Evolutionary conservation across 1,140 invertebrate species (phyloP), one percentile per base, ranked within the genome.

Genomic region (Fopius arisanus): DNA sequence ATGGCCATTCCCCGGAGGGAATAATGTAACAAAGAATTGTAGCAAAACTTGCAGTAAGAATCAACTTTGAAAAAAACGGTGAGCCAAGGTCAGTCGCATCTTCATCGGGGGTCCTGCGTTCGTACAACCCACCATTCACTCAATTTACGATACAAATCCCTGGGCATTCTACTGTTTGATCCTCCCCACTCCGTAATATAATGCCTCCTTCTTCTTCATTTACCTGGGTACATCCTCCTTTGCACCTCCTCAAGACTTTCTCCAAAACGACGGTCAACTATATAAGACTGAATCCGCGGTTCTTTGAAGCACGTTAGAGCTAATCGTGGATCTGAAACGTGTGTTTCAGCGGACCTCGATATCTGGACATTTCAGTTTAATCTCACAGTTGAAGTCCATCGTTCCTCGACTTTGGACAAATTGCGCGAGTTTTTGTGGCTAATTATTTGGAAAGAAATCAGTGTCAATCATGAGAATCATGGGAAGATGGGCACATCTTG

Each of bases 301-400:
- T 83, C 79, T 86, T 87, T 85, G 82, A 85, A 83, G 78, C 83
- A 86, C 78, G 86, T 87, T 87, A 87, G 86, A 87, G 83, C 80
- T 83, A 86, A 84, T 85, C 82, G 82, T 77, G 82, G 79, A 80
- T 40, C 51, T 66, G 67, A 31, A 70, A 51, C 62, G 69, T 43
- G 67, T 54, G 59, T 62, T 14, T 26, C 54, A 73, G 68, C 54
- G 66, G 16, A 37, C 23, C 31, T 26, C 16, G 37, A 40, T 14
- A 71, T 12, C 54, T 41, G 28, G 28, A 29, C 16, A 26, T 26
- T 74, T 70, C 19, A 51, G 48, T 41, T 62, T 54, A 63, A 23
- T 70, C 21, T 31, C 40, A 2, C 5, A 19, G n/a, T 48, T n/a
- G 10, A 48, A 48, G 43, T 48, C 14, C 5, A 12, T 5, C 7